These are phyloP conservation scores for Pogona vitticeps DNA, from an alignment of 2,113 vertebrate species.

Conservation along the genomic window DNA sequence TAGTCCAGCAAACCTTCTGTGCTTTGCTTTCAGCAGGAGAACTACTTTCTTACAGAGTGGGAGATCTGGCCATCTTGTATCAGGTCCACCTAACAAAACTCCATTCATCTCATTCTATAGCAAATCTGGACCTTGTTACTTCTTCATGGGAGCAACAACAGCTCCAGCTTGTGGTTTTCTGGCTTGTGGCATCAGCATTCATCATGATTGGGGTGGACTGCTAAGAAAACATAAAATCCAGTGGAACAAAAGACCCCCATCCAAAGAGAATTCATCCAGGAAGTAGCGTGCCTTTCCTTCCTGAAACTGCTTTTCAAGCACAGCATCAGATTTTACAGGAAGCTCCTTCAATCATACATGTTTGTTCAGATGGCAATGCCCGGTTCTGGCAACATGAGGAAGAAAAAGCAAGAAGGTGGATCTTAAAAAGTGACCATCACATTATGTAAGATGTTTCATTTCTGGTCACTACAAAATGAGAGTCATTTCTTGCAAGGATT, in stretches of 20 bases:
- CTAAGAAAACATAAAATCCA: background rate
- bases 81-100: background rate
- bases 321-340: background rate
- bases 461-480: conserved; percentile 13
- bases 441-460: background rate
- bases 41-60: background rate
- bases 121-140: conserved; percentile 12
- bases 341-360: background rate
- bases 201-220: background rate
- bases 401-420: background rate
- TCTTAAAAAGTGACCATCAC: background rate
- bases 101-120: conserved; percentile 6
- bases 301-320: background rate
- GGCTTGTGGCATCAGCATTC: background rate
- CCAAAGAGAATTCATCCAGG: background rate
- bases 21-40: background rate
- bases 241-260: background rate
- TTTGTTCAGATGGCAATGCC: conserved; percentile 42
- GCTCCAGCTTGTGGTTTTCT: background rate
- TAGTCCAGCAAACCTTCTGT: background rate
- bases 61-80: background rate
- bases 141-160: background rate
- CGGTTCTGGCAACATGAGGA: conserved; percentile 37
- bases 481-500: conserved; percentile 3
- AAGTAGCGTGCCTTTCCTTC: conserved; percentile 7